These are phyloP conservation scores for Coluber constrictor DNA, from an alignment of 2,797 vertebrate genomes.

Conservation along the genomic window DNA sequence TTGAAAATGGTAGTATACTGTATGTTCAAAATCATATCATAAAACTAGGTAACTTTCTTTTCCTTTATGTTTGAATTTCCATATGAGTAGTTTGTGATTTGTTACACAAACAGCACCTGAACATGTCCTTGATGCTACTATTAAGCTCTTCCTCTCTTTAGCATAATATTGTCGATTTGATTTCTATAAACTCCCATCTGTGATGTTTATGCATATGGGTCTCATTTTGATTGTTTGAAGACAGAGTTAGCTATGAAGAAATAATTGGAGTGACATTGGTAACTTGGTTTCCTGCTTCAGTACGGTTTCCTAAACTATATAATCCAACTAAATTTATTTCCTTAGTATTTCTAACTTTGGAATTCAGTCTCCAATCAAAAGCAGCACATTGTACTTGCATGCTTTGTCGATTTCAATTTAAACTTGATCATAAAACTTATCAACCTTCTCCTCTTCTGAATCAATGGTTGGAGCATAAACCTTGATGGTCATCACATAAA, in stretches of 20 bases:
- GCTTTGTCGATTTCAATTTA: background rate
- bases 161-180: background rate
- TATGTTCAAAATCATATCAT: background rate
- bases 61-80: background rate
- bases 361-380: background rate
- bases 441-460: background rate
- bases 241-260: background rate
- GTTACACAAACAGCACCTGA: background rate
- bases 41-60: background rate
- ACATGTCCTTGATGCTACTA: background rate
- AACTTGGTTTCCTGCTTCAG: background rate
- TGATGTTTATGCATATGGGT: background rate
- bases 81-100: background rate
- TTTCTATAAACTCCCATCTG: background rate
- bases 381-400: background rate
- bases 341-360: background rate
- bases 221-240: background rate
- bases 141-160: background rate
- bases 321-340: background rate
- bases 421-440: background rate
- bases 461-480: background rate
- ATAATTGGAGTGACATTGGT: background rate
- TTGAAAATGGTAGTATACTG: background rate
- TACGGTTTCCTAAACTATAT: background rate
- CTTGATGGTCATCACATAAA: background rate